Conservation (phyloP, 2,113 vertebrate species). For the Oreochromis tanganicae region DNA sequence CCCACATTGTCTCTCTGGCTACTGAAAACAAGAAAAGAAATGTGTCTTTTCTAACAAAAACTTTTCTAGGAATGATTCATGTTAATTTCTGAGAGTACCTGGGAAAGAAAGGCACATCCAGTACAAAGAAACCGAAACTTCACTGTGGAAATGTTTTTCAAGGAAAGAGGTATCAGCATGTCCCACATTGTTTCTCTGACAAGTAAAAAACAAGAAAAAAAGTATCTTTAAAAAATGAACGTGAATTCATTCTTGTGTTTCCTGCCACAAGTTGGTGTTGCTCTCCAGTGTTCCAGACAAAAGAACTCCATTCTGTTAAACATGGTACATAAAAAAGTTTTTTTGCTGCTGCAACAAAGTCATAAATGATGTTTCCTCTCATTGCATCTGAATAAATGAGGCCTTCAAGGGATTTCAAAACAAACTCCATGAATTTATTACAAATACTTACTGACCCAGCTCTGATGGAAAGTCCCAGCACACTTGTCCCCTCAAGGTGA, state of each 20-base stretch:
- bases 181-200: neutral
- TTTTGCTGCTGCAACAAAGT: neutral
- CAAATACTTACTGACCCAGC: neutral
- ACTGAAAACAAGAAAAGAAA: neutral
- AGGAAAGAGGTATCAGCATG: neutral
- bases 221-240: neutral
- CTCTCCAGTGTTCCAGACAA: neutral
- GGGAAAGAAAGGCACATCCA: neutral
- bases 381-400: neutral
- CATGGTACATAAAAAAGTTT: neutral
- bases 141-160: neutral
- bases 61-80: neutral
- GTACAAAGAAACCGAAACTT: neutral
- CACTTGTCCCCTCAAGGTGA: neutral
- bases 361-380: neutral
- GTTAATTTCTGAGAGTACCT: neutral
- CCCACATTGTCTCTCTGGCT: neutral
- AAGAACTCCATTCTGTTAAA: rapidly evolving
- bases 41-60: neutral
- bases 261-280: neutral
- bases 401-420: constrained; percentile 21
- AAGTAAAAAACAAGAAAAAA: neutral
- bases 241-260: neutral
- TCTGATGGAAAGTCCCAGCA: constrained; percentile 37
- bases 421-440: constrained; percentile 32